Evolutionary conservation across 2,797 vertebrate species (phyloP).

Genomic region (Myiothlypis chrysogaster): DNA sequence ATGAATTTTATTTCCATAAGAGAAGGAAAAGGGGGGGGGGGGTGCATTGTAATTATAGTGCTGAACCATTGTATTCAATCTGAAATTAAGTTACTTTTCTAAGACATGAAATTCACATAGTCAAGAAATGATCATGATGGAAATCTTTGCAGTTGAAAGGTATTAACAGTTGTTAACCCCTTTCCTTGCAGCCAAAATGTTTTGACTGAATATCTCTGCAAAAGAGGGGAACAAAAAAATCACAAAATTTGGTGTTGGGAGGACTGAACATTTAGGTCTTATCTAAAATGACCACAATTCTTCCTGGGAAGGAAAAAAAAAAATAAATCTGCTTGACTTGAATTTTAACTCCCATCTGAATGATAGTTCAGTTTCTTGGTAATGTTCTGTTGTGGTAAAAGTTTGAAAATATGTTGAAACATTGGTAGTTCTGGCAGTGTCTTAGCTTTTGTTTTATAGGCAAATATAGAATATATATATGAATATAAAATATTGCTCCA

Average conservation of each 20-base stretch:
- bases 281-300: not conserved
- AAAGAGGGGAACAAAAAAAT: not conserved
- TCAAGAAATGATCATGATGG: constrained; percentile 17
- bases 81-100: constrained; percentile 57
- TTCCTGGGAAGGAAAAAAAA: not conserved
- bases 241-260: not conserved
- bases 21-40: constrained; percentile 6
- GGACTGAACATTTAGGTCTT: not conserved
- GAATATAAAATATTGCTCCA: not conserved
- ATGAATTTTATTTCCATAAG: constrained; percentile 61
- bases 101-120: not conserved
- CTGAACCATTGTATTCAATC: constrained; percentile 12
- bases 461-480: not conserved
- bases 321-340: not conserved
- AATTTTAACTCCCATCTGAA: not conserved
- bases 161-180: constrained; percentile 55
- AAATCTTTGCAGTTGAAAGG: constrained; percentile 36
- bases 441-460: not conserved
- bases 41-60: constrained; percentile 47
- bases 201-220: constrained; percentile 15
- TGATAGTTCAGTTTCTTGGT: not conserved
- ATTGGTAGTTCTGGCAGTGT: not conserved
- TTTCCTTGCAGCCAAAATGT: constrained; percentile 48
- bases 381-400: not conserved
- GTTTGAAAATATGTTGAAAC: not conserved